Evolutionary conservation across 2,888 invertebrate genomes (phyloP).

Genomic region (Melinaea marsaeus): DNA sequence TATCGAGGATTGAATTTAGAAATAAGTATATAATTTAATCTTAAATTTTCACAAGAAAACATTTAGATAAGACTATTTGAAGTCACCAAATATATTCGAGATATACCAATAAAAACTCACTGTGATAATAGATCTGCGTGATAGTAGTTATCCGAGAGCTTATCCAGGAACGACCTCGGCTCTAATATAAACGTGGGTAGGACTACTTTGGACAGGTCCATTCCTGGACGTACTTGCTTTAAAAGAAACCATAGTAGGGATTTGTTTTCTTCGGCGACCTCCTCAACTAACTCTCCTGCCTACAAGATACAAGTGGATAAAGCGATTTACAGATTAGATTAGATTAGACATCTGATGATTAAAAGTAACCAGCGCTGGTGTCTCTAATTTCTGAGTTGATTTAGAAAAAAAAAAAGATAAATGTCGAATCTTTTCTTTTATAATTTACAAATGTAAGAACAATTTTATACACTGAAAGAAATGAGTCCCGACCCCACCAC

Average conservation of each 20-base stretch:
- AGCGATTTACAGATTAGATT: too few relatives aligned
- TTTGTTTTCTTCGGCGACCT: slow-evolving; percentile 96
- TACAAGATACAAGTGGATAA: slow-evolving; percentile 42
- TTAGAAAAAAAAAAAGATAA: too few relatives aligned
- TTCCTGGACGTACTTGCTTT: slow-evolving; percentile 96
- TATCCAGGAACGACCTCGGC: slow-evolving; percentile 95
- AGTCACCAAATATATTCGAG: too few relatives aligned
- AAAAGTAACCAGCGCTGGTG: too few relatives aligned
- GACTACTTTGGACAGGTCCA: slow-evolving; percentile 95
- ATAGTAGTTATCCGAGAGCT: slow-evolving; percentile 95
- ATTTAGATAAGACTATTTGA: too few relatives aligned
- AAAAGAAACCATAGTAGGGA: slow-evolving; percentile 95
- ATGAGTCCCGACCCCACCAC: slow-evolving; percentile 28
- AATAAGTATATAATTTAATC: too few relatives aligned
- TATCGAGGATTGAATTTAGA: too few relatives aligned
- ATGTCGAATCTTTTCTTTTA: too few relatives aligned
- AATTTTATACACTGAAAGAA: neutral
- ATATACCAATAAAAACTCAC: slow-evolving; percentile 68
- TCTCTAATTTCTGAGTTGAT: too few relatives aligned
- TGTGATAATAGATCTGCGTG: slow-evolving; percentile 92
- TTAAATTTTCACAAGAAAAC: too few relatives aligned
- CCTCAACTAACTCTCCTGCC: slow-evolving; percentile 92
- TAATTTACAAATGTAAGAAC: too few relatives aligned
- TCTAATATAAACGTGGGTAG: slow-evolving; percentile 96
- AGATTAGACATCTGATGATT: too few relatives aligned